These are phyloP conservation scores for Cardiocondyla obscurior DNA, from an alignment of 1,140 invertebrate species.

Conservation along the genomic window DNA sequence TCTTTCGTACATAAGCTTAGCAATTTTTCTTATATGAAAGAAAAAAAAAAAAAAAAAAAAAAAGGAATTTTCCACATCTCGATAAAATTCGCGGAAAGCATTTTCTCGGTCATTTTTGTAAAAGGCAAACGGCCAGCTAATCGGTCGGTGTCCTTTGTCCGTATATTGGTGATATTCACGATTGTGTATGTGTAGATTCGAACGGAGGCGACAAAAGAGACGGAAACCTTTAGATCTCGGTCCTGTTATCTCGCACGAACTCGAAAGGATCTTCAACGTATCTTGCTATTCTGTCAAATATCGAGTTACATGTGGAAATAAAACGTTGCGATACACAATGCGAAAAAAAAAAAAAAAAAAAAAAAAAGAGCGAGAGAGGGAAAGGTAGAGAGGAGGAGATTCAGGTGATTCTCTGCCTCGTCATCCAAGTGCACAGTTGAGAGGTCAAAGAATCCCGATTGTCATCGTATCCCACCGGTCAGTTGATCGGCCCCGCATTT, in stretches of 20 bases:
- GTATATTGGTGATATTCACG: neutral
- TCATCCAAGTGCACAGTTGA: neutral
- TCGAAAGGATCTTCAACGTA: neutral
- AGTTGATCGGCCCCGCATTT: constrained; percentile 14
- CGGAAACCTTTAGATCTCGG: neutral
- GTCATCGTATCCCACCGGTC: neutral
- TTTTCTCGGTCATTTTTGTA: neutral
- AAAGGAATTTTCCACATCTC: neutral
- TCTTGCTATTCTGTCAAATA: neutral
- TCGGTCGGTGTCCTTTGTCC: neutral
- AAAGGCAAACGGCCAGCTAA: neutral
- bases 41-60: no score
- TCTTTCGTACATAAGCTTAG: neutral
- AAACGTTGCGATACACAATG: neutral
- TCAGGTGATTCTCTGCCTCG: neutral
- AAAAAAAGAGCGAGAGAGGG: neutral
- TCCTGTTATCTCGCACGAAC: neutral
- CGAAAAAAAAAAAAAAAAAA: no score
- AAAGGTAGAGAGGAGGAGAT: neutral
- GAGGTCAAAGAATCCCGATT: neutral
- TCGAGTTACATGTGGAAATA: neutral
- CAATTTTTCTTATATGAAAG: neutral
- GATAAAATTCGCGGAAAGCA: neutral
- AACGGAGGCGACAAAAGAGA: neutral
- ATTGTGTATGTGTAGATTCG: neutral